Evolutionary conservation across 2,797 vertebrate genomes (phyloP), one percentile per base, ranked within the genome.

Genomic region (Carduelis carduelis): DNA sequence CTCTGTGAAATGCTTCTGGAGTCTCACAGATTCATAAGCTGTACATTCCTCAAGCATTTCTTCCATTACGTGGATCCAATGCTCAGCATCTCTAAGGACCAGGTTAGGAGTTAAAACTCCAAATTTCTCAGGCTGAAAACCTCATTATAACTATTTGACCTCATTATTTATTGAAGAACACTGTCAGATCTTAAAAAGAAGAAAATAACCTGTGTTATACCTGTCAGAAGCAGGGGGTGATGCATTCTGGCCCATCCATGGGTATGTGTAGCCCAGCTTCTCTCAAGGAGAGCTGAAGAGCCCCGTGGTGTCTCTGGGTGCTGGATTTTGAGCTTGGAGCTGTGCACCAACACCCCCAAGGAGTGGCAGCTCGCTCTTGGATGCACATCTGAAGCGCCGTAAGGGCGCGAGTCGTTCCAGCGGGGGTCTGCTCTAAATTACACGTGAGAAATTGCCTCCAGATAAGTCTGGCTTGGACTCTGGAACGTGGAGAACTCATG

Each of bases 381-480:
- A 96, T 94, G 50, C 56, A 97, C 96, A 97, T 97, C 97, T 97
- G 98, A 97, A 66, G 85, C 47, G 27, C 78, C 18, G n/a, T 69
- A 59, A 92, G 96, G 97, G 96, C 61, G 88, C 94, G 91, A 95
- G 95, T 89, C 92, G 91, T 92, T 96, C 97, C 96, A 97, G 95
- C 68, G 57, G 95, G 97, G 94, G 47, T 84, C 96, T 97, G 97
- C 97, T 95, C 95, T 94, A 94, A 95, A 98, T 98, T 97, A 98
- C 63, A 27, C 21, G 52, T 17, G 74, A 94, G 89, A 97, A 97
- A 96, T 96, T 97, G 97, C 95, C 98, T 97, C 97, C 96, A 97
- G 97, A 95, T 86, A 96, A 94, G 89, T 93, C 97, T 97, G 91
- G 94, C 96, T 97, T 96, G 96, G 96, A 90, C 81, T 87, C 74